Evolutionary conservation across 2,797 vertebrate species (phyloP).

Genomic region (Chaunax sp.): DNA sequence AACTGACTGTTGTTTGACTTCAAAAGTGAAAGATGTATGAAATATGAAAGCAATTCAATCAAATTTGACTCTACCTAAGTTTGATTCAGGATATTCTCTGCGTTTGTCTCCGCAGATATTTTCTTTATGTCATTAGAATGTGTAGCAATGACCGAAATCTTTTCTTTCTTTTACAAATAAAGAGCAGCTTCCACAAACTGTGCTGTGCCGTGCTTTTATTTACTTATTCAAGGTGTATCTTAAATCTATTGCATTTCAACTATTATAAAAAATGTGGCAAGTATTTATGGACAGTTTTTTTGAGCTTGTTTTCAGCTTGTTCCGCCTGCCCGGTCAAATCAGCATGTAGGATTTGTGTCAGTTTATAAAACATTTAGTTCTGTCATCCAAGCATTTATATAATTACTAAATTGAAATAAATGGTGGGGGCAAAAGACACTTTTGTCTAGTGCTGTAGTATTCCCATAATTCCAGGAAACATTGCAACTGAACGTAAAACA

Average conservation of each 20-base stretch:
- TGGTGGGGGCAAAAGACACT: background rate
- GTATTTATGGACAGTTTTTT: background rate
- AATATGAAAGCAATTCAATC: constrained; percentile 99
- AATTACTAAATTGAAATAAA: background rate
- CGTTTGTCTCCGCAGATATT: constrained; percentile 97
- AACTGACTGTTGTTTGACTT: constrained; percentile 85
- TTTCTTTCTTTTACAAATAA: constrained; percentile 97
- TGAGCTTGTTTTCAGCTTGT: too few species aligned
- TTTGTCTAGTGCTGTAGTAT: too few species aligned
- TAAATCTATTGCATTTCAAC: rapidly evolving
- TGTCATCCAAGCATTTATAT: too few species aligned
- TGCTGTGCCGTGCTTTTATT: background rate
- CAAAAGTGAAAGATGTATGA: constrained; percentile 88
- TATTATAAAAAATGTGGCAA: background rate
- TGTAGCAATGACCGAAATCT: constrained; percentile 95
- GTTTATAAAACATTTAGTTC: too few species aligned
- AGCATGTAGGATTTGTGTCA: background rate
- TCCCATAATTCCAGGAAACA: too few species aligned
- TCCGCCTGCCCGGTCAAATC: background rate
- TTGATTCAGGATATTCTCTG: constrained; percentile 96
- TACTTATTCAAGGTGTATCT: background rate
- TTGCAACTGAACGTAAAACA: too few species aligned
- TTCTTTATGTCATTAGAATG: constrained; percentile 98
- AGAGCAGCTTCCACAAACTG: constrained; percentile 99
- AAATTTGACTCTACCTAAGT: constrained; percentile 86